These are phyloP conservation scores for Drosophila burlai DNA, from an alignment of 1,140 invertebrate genomes.

Conservation along the genomic window DNA sequence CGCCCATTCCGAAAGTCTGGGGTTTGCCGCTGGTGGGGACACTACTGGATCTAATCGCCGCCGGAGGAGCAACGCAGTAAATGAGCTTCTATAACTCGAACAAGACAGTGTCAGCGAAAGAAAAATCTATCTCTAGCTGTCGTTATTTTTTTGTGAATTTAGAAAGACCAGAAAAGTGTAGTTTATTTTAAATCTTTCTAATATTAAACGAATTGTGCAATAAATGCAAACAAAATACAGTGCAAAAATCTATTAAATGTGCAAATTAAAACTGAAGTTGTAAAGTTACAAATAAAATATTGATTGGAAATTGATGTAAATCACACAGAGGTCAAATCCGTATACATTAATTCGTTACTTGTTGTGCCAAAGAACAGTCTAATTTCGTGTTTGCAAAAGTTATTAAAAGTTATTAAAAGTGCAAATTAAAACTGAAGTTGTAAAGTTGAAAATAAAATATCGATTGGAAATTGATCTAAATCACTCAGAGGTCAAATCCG, in stretches of 20 bases:
- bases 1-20: constrained; percentile 66
- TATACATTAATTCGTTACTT: too few species aligned
- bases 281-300: too few species aligned
- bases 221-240: too few species aligned
- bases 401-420: neutral
- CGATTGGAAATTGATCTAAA: neutral
- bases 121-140: neutral
- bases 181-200: neutral
- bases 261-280: too few species aligned
- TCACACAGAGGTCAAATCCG: too few species aligned
- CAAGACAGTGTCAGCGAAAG: neutral
- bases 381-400: too few species aligned
- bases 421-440: neutral
- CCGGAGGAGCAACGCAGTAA: constrained; percentile 86
- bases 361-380: too few species aligned
- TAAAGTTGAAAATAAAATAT: neutral
- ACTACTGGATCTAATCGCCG: constrained; percentile 85
- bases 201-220: neutral
- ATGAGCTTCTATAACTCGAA: constrained; percentile 15
- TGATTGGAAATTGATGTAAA: too few species aligned
- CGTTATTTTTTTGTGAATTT: neutral
- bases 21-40: constrained; percentile 87
- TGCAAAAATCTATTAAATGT: too few species aligned
- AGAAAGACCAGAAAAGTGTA: neutral
- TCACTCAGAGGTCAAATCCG: neutral